Evolutionary conservation across 2,888 invertebrate genomes (phyloP).

Genomic region (Papilio gigon): DNA sequence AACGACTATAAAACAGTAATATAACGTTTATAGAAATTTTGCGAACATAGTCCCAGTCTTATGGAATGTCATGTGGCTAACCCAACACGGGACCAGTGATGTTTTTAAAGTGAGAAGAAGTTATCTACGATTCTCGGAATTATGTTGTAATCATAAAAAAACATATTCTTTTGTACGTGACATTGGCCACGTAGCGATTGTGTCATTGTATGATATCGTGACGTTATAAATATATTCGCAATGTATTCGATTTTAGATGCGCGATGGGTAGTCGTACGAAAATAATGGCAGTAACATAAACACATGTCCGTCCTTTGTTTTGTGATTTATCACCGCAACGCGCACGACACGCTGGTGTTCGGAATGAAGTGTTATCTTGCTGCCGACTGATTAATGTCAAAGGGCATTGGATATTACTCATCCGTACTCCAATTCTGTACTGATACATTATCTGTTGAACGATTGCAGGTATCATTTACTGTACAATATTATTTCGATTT

Average conservation of each 20-base stretch:
- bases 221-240: slow-evolving; percentile 37
- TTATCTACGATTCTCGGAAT: too few species aligned
- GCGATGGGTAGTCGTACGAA: not conserved
- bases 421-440: slow-evolving; percentile 40
- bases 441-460: slow-evolving; percentile 41
- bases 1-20: too few species aligned
- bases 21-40: too few species aligned
- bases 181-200: not conserved
- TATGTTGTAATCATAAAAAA: too few species aligned
- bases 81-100: too few species aligned
- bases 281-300: slow-evolving; percentile 26
- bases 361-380: slow-evolving; percentile 54
- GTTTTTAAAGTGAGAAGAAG: too few species aligned
- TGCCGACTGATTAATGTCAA: slow-evolving; percentile 68
- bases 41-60: too few species aligned
- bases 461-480: slow-evolving; percentile 39
- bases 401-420: slow-evolving; percentile 54
- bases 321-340: slow-evolving; percentile 37
- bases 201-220: slow-evolving; percentile 34
- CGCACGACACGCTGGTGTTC: slow-evolving; percentile 45
- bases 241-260: slow-evolving; percentile 46
- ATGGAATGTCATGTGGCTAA: too few species aligned
- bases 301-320: slow-evolving; percentile 49
- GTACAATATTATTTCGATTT: slow-evolving; percentile 4
- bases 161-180: not conserved